phyloP scores from a whole-genome alignment of 2,888 invertebrate genomes.

The Drosophila suboccidentalis region DNA sequence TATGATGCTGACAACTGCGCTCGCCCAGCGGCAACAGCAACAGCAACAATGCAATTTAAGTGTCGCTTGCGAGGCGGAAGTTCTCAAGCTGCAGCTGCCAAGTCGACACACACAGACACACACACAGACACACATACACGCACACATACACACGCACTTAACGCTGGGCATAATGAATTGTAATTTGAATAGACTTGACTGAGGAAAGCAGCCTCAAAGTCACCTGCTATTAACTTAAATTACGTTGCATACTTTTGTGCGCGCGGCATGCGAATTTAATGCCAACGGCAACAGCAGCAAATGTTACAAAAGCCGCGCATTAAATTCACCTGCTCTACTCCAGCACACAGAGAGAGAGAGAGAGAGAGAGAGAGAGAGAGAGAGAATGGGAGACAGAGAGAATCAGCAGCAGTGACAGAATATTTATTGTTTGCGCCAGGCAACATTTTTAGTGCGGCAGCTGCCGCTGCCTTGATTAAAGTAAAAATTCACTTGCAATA shows the following conservation, averaged over 20 bases:
- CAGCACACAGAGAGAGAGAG: slow-evolving; percentile 18
- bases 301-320: slow-evolving; percentile 60
- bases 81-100: slow-evolving; percentile 50
- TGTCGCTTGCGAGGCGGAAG: slow-evolving; percentile 59
- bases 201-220: slow-evolving; percentile 43
- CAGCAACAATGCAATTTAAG: slow-evolving; percentile 58
- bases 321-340: slow-evolving; percentile 48
- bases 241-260: slow-evolving; percentile 74
- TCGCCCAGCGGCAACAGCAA: slow-evolving; percentile 22
- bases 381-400: background rate
- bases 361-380: background rate
- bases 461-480: slow-evolving; percentile 72
- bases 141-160: slow-evolving; percentile 29
- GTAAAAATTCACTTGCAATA: slow-evolving; percentile 43
- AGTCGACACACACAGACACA: slow-evolving; percentile 14
- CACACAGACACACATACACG: slow-evolving; percentile 13
- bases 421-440: slow-evolving; percentile 70
- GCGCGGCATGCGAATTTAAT: slow-evolving; percentile 53
- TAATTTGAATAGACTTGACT: slow-evolving; percentile 69
- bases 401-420: slow-evolving; percentile 17
- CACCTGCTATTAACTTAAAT: slow-evolving; percentile 76
- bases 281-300: slow-evolving; percentile 36
- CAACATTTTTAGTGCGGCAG: slow-evolving; percentile 63
- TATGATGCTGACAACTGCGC: slow-evolving; percentile 25
- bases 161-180: slow-evolving; percentile 72